Conservation (phyloP, 2,888 invertebrate genomes). For the Gymnocheta viridis region DNA sequence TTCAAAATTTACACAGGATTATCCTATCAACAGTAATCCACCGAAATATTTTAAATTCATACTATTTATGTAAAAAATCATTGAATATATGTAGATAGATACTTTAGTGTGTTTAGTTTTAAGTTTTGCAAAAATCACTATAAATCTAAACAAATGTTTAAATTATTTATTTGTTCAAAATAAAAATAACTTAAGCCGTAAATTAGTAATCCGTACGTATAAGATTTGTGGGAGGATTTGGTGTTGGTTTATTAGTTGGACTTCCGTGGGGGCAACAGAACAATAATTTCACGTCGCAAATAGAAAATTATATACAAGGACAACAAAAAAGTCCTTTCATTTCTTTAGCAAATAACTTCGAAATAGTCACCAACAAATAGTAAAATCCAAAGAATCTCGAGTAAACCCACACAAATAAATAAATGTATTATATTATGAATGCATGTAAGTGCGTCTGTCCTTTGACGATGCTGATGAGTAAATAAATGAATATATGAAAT, state of each 20-base stretch:
- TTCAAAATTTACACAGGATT: too few species aligned
- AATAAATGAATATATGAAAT: constrained; percentile 13
- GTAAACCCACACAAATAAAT: neutral
- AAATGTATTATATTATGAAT: constrained; percentile 16
- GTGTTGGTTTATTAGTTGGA: neutral
- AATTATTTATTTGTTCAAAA: neutral
- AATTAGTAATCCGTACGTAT: too few species aligned
- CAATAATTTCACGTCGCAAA: too few species aligned
- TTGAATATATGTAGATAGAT: too few species aligned
- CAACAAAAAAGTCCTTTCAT: neutral
- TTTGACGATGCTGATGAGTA: neutral
- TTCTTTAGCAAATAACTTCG: neutral
- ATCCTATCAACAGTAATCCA: too few species aligned
- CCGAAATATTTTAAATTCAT: too few species aligned
- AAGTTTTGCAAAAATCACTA: too few species aligned
- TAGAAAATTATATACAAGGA: too few species aligned
- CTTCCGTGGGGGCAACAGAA: neutral
- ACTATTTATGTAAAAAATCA: too few species aligned
- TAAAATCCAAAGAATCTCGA: neutral
- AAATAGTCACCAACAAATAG: constrained; percentile 6
- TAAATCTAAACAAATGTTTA: too few species aligned
- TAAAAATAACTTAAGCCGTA: too few species aligned
- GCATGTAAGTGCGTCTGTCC: neutral
- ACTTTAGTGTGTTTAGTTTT: neutral
- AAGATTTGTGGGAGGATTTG: too few species aligned